A percentile compares a stretch with the other conserved stretches of the same genome.
These are phyloP conservation scores for Gila orcuttii DNA, from an alignment of 2,113 vertebrate species.

Conservation along the genomic window DNA sequence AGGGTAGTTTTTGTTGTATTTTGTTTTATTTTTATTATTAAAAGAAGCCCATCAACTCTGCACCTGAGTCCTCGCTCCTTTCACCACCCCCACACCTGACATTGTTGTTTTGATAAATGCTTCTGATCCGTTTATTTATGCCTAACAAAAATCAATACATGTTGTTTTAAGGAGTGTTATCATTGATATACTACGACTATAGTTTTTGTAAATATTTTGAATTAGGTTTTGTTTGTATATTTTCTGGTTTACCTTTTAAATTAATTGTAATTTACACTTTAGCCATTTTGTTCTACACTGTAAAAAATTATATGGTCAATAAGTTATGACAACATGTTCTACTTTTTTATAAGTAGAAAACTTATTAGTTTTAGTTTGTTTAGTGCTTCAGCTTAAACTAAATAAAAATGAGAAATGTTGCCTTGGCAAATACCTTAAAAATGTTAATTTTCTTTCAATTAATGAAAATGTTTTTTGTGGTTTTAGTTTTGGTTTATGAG, in stretches of 20 bases:
- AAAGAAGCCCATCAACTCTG: too few species aligned
- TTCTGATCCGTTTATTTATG: not conserved
- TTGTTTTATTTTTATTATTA: too few species aligned
- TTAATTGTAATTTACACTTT: too few species aligned
- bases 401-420: too few species aligned
- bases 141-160: not conserved
- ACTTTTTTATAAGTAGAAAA: too few species aligned
- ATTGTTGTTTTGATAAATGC: not conserved
- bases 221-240: not conserved
- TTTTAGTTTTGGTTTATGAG: not conserved
- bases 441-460: not conserved
- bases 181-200: not conserved
- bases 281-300: not conserved
- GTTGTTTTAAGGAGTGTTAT: not conserved
- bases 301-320: too few species aligned
- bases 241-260: not conserved
- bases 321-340: too few species aligned
- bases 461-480: not conserved
- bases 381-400: not conserved
- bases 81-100: too few species aligned
- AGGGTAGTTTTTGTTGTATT: too few species aligned
- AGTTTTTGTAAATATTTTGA: not conserved
- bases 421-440: too few species aligned
- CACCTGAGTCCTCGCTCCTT: too few species aligned
- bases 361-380: too few species aligned